These are phyloP conservation scores for Drosophila tristis DNA, from an alignment of 1,140 invertebrate genomes.

Conservation along the genomic window DNA sequence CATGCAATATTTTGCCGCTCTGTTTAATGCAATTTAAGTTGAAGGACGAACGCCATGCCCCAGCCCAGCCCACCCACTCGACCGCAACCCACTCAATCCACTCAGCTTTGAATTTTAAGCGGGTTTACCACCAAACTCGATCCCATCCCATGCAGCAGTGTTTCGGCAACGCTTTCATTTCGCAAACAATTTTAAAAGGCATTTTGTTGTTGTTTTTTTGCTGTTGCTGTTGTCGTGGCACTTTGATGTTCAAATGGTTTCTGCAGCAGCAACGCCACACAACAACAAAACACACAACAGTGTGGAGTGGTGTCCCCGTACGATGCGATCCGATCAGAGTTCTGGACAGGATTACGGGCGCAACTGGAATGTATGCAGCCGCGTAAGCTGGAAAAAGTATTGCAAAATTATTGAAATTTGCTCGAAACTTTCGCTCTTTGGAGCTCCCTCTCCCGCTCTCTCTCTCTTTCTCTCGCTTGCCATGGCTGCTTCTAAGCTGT, in stretches of 20 bases:
- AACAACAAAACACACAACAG: no score
- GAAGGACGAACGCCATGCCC: neutral
- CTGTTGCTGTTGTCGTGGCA: slow-evolving; percentile 17
- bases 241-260: slow-evolving; percentile 72
- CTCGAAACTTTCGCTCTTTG: neutral
- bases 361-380: slow-evolving; percentile 36
- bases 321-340: no score
- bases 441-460: no score
- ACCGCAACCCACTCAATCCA: slow-evolving; percentile 15
- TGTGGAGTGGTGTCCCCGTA: neutral
- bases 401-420: slow-evolving; percentile 65
- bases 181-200: slow-evolving; percentile 40
- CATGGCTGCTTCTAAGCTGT: slow-evolving; percentile 3
- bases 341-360: slow-evolving; percentile 44
- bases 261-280: slow-evolving; percentile 14
- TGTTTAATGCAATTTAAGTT: slow-evolving; percentile 11
- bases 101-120: slow-evolving; percentile 29
- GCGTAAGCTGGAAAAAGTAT: slow-evolving; percentile 45
- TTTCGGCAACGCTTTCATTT: slow-evolving; percentile 29
- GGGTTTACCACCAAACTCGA: neutral
- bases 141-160: no score
- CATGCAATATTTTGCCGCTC: no score
- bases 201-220: slow-evolving; percentile 25
- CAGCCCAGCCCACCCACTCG: neutral
- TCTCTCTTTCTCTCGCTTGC: no score